phyloP scores from a whole-genome alignment of 92 coral and sea anemone genomes.

The Plumapathes pennacea region DNA sequence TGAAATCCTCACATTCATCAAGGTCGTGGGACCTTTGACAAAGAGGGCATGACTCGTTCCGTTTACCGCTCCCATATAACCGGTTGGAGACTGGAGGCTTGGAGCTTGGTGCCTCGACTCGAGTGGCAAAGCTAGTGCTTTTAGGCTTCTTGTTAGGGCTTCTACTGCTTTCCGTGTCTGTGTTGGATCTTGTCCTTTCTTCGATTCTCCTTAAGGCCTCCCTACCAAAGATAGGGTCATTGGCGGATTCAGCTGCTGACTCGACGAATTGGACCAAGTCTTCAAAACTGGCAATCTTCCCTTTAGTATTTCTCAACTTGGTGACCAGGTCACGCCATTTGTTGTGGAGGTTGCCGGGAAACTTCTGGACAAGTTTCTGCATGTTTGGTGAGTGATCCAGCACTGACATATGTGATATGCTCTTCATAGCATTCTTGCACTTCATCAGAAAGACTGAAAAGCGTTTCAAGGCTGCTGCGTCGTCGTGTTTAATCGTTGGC shows the following conservation, averaged over 20 bases:
- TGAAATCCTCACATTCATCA: slow-evolving; percentile 43
- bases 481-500: slow-evolving; percentile 62
- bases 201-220: slow-evolving; percentile 27
- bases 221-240: slow-evolving; percentile 49
- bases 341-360: slow-evolving; percentile 32
- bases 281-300: slow-evolving; percentile 10
- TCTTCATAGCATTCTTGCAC: slow-evolving; percentile 55
- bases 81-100: background rate
- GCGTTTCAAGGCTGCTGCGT: slow-evolving; percentile 45
- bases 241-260: slow-evolving; percentile 31
- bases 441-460: slow-evolving; percentile 34
- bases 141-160: background rate
- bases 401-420: slow-evolving; percentile 49
- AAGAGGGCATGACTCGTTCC: slow-evolving; percentile 16
- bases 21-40: slow-evolving; percentile 40
- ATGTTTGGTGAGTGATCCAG: slow-evolving; percentile 59
- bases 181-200: background rate
- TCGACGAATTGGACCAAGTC: slow-evolving; percentile 28
- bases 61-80: background rate
- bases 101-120: slow-evolving; percentile 1
- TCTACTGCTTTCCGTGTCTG: background rate
- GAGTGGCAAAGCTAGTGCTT: slow-evolving; percentile 1
- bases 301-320: slow-evolving; percentile 1
- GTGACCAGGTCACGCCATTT: slow-evolving; percentile 50
- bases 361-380: slow-evolving; percentile 44